These are phyloP conservation scores for Macropus fuliginosus DNA, from an alignment of 2,797 vertebrate species.

Conservation along the genomic window DNA sequence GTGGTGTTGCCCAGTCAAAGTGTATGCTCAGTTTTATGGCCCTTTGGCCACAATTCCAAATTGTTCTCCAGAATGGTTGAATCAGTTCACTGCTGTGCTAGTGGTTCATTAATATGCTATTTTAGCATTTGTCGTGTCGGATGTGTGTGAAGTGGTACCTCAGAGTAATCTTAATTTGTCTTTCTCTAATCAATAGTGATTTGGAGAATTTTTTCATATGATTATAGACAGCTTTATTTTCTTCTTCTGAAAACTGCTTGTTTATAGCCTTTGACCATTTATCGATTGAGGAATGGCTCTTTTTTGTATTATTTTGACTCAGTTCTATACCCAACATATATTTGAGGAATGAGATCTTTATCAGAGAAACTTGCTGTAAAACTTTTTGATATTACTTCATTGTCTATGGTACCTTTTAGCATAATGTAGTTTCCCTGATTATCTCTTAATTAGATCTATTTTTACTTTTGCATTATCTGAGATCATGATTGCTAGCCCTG, in stretches of 20 bases:
- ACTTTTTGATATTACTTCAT: background rate
- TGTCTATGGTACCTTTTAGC: background rate
- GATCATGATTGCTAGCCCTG: no score
- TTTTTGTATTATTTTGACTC: background rate
- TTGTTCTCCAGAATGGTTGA: background rate
- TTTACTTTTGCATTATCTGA: no score
- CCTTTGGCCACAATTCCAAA: background rate
- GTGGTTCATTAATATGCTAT: background rate
- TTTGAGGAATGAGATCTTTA: background rate
- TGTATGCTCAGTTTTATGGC: background rate
- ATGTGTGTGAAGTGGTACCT: background rate
- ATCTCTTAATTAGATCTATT: background rate
- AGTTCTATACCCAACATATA: background rate
- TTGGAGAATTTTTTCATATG: background rate
- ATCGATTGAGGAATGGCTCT: background rate
- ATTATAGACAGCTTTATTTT: background rate
- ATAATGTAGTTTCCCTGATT: background rate
- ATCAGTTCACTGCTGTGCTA: background rate
- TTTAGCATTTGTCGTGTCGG: background rate
- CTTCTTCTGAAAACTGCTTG: background rate
- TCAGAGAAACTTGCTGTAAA: background rate
- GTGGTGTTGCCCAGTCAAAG: background rate
- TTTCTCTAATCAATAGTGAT: background rate
- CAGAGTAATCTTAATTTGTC: background rate
- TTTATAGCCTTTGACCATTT: background rate